Evolutionary conservation across 2,113 vertebrate species (phyloP).

Genomic region (Onychostruthus taczanowskii): DNA sequence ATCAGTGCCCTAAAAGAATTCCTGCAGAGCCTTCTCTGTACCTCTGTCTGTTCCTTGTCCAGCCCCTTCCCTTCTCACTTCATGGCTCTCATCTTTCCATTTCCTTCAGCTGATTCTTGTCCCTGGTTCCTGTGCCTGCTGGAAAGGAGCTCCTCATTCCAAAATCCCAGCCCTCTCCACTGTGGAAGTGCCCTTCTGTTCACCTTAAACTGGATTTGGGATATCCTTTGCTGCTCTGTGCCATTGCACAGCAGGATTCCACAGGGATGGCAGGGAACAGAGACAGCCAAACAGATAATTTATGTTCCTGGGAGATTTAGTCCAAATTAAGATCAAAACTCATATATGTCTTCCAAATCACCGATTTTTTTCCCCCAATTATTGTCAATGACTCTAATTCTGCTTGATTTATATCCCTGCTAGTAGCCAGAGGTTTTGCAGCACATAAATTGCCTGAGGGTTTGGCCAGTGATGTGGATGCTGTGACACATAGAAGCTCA

Average conservation of each 20-base stretch:
- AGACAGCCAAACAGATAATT: neutral
- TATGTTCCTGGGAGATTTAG: conserved; percentile 10
- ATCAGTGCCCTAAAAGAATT: neutral
- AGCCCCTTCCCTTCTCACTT: neutral
- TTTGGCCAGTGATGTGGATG: neutral
- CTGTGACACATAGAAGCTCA: neutral
- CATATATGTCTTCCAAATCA: conserved; percentile 17
- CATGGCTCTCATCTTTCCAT: neutral
- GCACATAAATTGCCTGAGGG: neutral
- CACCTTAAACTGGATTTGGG: neutral
- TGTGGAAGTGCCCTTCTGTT: neutral
- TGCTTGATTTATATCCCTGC: conserved; percentile 15
- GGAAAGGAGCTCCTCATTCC: neutral
- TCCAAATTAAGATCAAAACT: conserved; percentile 38
- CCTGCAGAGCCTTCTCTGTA: neutral
- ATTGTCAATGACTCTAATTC: conserved; percentile 10
- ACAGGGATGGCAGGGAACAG: neutral
- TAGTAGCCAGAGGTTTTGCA: conserved; percentile 11
- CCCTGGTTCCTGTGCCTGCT: neutral
- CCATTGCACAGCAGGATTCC: neutral
- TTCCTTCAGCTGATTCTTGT: neutral
- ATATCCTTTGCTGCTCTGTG: neutral
- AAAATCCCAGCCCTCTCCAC: neutral
- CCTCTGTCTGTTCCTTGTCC: neutral
- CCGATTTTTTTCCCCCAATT: neutral